Conservation (phyloP, 2,888 invertebrate genomes). For the Scaptomyza polygonia region DNA sequence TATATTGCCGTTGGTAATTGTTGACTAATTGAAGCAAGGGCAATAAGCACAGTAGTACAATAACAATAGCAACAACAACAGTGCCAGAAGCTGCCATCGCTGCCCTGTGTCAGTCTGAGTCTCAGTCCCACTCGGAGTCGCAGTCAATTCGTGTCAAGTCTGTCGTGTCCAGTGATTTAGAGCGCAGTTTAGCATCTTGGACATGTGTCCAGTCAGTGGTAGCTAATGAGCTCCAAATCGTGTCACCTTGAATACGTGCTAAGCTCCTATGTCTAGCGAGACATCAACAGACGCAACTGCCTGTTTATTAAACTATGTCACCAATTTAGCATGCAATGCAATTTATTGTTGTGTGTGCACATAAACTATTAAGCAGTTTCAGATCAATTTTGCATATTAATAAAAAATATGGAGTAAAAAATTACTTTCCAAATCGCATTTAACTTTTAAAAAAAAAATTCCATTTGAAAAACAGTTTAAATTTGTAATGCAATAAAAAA, state of each 20-base stretch:
- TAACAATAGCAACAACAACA: background rate
- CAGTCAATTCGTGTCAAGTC: constrained; percentile 57
- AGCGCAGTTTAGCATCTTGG: constrained; percentile 72
- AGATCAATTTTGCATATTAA: too few species aligned
- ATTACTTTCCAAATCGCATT: too few species aligned
- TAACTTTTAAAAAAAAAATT: too few species aligned
- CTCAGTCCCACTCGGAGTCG: constrained; percentile 13
- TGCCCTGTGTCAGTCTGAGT: constrained; percentile 3
- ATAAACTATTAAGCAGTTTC: background rate
- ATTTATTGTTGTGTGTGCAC: background rate
- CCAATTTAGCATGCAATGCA: background rate
- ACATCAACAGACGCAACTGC: background rate
- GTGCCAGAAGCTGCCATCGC: constrained; percentile 2
- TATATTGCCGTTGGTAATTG: constrained; percentile 72
- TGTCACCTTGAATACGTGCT: constrained; percentile 68
- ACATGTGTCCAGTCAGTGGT: constrained; percentile 71
- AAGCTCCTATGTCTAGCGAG: constrained; percentile 27
- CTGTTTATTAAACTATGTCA: background rate
- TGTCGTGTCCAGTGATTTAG: constrained; percentile 75
- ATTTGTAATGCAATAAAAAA: too few species aligned
- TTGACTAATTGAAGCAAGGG: constrained; percentile 72
- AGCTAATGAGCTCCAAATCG: constrained; percentile 79
- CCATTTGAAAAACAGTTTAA: too few species aligned
- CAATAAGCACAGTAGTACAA: constrained; percentile 17
- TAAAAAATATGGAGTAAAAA: too few species aligned